phyloP scores from a whole-genome alignment of 2,888 invertebrate species.

The Drosophila fulvimacula region DNA sequence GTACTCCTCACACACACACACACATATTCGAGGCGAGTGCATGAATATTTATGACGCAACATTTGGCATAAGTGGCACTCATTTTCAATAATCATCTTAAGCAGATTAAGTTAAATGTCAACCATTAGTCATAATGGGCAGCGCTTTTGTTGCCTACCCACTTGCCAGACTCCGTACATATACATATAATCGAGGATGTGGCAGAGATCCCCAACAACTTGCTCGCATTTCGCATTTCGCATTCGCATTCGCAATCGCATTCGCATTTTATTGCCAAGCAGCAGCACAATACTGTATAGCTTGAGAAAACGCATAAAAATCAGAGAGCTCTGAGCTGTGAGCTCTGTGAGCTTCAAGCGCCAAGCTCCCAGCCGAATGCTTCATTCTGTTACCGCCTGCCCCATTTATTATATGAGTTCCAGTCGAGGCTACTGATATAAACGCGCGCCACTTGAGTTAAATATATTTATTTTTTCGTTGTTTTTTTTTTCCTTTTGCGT shows the following conservation, averaged over 20 bases:
- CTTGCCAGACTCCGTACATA: constrained; percentile 35
- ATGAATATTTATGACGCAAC: constrained; percentile 81
- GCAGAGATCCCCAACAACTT: constrained; percentile 46
- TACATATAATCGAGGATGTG: constrained; percentile 17
- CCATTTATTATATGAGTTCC: constrained; percentile 75
- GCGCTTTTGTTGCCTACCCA: constrained; percentile 65
- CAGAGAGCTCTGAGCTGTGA: constrained; percentile 37
- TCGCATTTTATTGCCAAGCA: constrained; percentile 74
- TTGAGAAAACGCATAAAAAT: constrained; percentile 73
- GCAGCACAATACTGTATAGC: constrained; percentile 49
- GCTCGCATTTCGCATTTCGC: constrained; percentile 72
- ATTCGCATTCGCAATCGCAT: constrained; percentile 65
- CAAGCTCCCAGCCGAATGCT: constrained; percentile 16
- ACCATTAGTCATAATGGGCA: constrained; percentile 79
- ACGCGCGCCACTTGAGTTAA: constrained; percentile 68
- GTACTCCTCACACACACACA: neutral
- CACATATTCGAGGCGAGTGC: constrained; percentile 54
- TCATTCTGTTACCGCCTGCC: constrained; percentile 41
- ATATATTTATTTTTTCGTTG: constrained; percentile 34
- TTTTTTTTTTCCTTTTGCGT: constrained; percentile 22
- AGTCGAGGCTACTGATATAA: constrained; percentile 68
- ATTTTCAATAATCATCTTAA: constrained; percentile 80
- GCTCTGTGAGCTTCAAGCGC: constrained; percentile 4
- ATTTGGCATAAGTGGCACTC: constrained; percentile 79
- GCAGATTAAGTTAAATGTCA: constrained; percentile 80